Base-by-base conservation (phyloP, 2,888 invertebrate species). In the Griposia aprilina region DNA sequence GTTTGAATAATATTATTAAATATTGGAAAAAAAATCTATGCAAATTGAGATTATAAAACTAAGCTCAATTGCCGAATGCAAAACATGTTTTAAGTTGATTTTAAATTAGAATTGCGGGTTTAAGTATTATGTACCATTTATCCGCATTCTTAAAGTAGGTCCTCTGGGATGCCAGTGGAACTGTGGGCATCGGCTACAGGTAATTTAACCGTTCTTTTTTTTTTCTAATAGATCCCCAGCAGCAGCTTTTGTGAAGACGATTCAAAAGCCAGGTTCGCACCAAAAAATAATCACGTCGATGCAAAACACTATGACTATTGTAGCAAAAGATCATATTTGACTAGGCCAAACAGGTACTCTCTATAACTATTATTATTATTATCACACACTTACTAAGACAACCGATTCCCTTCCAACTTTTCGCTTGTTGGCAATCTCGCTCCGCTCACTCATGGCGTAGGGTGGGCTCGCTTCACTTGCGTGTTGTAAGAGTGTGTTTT, bases 291-390 rank as follows among this genome's bases (percentile, higher is more conserved):
- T 3, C n/a, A 50, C 0, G 23, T n/a, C 0, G 72, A 69, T 15
- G 85, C 72, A 11, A 45, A 70, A 59, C 48, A 30, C 1, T 83
- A 73, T 41, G 81, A 83, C 57, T 84, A 45, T 20, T 65, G 57
- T 2, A 65, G 68, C 26, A 65, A 68, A n/a, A 76, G 85, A 26
- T 62, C 60, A 8, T 26, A 62, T 36, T 55, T 62, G 13, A 72
- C 68, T 0, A 17, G 2, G 3, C 72, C 81, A 10, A 83, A 83
- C 50, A 73, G n/a, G 83, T 83, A 41, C 13, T 26, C 2, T 20
- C 20, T 20, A 10, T 36, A 41, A 4, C n/a, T 50, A 13, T 67
- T 26, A 50, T 67, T 30, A 67, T 23, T 30, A 67, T 23, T 67
- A 66, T 41, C 41, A n/a, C n/a, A 17, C 30, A 36, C 30, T 36